Base-by-base conservation (phyloP, 2,113 vertebrate species). In the Bombycilla garrulus region DNA sequence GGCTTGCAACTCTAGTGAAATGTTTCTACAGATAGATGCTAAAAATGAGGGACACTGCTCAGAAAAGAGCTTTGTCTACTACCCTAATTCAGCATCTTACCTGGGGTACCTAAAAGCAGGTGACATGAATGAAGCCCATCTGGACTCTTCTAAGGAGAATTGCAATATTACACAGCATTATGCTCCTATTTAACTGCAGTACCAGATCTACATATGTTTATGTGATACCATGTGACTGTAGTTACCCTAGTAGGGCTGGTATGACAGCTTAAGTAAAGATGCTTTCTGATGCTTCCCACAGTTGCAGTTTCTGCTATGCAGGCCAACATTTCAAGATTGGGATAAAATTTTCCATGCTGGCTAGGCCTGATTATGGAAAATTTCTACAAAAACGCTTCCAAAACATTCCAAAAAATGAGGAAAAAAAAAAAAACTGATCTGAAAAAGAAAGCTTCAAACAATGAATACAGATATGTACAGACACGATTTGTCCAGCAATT, bases 331-430 rank as follows among this genome's bases (percentile, higher is more conserved):
- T 2, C 62, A 87, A 79, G 31, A n/a, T 1, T 0, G 0, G 54
- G 40, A 64, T 85, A 82, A 91, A 87, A 85, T 66, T 91, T 95
- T 90, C 91, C 93, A 40, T n/a, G 50, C 47, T 85, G 70, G 26
- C 40, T 79, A 36, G 40, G 73, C 38, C 25, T 33, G 22, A 33
- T 22, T 16, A 3, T 38, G 81, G 86, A 69, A 92, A 87, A 23
- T 76, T 89, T 65, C 57, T 42, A 16, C 25, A 78, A 51, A 93
- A 67, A 56, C 11, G 17, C 15, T 58, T 89, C 56, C 56, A 87
- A 67, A 91, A 56, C 21, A 61, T 88, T 51, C 31, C 3, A 67
- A 74, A 10, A 62, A 81, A 19, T 3, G 1, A 42, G 6, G 4
- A 1, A 16, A 1, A 14, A 0, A 1, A 2, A 35, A 26, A 26